phyloP scores from a whole-genome alignment of 2,797 vertebrate genomes.

The Sebastes dallii region DNA sequence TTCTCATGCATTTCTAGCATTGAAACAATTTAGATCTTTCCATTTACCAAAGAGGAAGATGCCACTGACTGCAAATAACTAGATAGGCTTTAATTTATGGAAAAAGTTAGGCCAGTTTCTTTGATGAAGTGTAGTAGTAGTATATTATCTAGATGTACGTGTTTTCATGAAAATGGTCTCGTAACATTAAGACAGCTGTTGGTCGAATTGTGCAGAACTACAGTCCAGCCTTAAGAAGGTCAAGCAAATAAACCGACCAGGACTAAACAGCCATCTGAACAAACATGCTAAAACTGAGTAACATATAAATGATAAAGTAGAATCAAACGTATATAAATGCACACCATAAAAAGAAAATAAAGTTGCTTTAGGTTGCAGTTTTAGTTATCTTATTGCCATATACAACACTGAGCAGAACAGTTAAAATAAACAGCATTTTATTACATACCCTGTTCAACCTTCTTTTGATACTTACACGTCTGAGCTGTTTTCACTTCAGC shows the following conservation, averaged over 20 bases:
- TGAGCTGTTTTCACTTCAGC: constrained; percentile 18
- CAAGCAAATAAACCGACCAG: neutral
- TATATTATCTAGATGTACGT: too few species aligned
- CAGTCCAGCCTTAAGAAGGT: neutral
- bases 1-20: neutral
- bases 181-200: neutral
- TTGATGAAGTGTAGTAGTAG: neutral
- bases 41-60: neutral
- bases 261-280: neutral
- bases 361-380: neutral
- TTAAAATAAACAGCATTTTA: constrained; percentile 58
- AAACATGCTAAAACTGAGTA: neutral
- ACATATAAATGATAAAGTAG: neutral
- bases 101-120: neutral
- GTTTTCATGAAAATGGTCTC: too few species aligned
- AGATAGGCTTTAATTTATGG: neutral
- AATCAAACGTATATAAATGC: neutral
- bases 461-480: constrained; percentile 26
- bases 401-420: constrained; percentile 10
- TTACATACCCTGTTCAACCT: constrained; percentile 52
- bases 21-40: neutral
- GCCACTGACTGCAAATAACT: neutral
- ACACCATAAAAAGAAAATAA: neutral
- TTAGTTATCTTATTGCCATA: neutral
- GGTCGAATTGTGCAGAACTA: neutral